These are phyloP conservation scores for Drosophila pseudotakahashii DNA, from an alignment of 2,888 invertebrate species.

Conservation along the genomic window DNA sequence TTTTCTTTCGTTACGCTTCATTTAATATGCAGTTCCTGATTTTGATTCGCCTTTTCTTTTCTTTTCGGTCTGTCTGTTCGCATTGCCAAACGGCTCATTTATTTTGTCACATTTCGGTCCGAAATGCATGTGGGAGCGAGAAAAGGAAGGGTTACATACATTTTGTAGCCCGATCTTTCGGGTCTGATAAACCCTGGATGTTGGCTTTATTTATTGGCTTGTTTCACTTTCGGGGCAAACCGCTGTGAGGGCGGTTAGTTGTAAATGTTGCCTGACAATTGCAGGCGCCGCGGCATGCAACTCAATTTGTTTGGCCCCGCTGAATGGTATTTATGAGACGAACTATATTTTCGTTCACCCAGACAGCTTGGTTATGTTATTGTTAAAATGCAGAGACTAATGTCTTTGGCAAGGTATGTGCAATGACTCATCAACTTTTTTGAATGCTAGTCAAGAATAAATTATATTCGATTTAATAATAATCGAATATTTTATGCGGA, in stretches of 20 bases:
- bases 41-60: slow-evolving; percentile 28
- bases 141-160: slow-evolving; percentile 15
- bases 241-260: slow-evolving; percentile 57
- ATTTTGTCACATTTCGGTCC: slow-evolving; percentile 66
- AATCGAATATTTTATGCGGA: no score
- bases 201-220: slow-evolving; percentile 65
- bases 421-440: slow-evolving; percentile 15
- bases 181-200: slow-evolving; percentile 61
- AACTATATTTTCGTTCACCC: slow-evolving; percentile 4
- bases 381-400: neutral
- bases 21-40: slow-evolving; percentile 73
- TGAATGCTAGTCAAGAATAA: neutral
- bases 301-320: slow-evolving; percentile 35
- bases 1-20: slow-evolving; percentile 66
- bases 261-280: slow-evolving; percentile 43
- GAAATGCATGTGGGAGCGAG: slow-evolving; percentile 54
- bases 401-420: neutral
- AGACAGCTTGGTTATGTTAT: neutral
- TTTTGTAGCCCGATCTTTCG: slow-evolving; percentile 57
- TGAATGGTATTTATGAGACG: slow-evolving; percentile 19
- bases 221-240: slow-evolving; percentile 59
- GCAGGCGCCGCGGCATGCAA: slow-evolving; percentile 48
- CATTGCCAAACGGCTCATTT: slow-evolving; percentile 62
- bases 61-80: slow-evolving; percentile 25
- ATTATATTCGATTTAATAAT: neutral